phyloP scores from a whole-genome alignment of 2,888 invertebrate species.

The Protonemura montana region DNA sequence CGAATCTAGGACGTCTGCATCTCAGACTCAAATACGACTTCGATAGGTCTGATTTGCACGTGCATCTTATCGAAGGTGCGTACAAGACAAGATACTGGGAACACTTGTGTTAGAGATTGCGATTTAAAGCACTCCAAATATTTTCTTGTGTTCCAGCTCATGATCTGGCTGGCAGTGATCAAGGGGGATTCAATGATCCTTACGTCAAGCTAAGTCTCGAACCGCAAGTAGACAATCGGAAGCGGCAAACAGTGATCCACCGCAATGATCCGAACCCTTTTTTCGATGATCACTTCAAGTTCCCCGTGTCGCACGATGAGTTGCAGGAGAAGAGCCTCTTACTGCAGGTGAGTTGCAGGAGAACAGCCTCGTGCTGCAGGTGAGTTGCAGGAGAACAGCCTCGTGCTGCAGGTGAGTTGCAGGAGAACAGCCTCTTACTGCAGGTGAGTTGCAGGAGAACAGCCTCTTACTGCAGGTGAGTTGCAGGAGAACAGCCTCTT shows the following conservation, averaged over 20 bases:
- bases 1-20: slow-evolving; percentile 82
- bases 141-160: slow-evolving; percentile 66
- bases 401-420: slow-evolving; percentile 68
- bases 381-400: slow-evolving; percentile 52
- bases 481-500: too few relatives aligned
- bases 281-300: slow-evolving; percentile 92
- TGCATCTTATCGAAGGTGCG: slow-evolving; percentile 90
- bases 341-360: slow-evolving; percentile 66
- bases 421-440: slow-evolving; percentile 59
- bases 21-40: slow-evolving; percentile 88
- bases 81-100: background rate
- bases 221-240: slow-evolving; percentile 86
- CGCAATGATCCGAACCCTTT: slow-evolving; percentile 85
- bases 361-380: slow-evolving; percentile 66
- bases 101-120: too few relatives aligned
- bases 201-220: slow-evolving; percentile 80
- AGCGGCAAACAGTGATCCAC: slow-evolving; percentile 85
- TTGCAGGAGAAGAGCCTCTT: slow-evolving; percentile 79
- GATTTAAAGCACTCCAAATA: too few relatives aligned
- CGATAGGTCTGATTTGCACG: slow-evolving; percentile 86
- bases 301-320: slow-evolving; percentile 89
- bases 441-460: slow-evolving; percentile 63
- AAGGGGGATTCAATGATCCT: slow-evolving; percentile 89
- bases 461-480: too few relatives aligned
- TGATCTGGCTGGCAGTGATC: slow-evolving; percentile 82